Conservation (phyloP, 2,797 vertebrate genomes). For the Glossophaga mutica region DNA sequence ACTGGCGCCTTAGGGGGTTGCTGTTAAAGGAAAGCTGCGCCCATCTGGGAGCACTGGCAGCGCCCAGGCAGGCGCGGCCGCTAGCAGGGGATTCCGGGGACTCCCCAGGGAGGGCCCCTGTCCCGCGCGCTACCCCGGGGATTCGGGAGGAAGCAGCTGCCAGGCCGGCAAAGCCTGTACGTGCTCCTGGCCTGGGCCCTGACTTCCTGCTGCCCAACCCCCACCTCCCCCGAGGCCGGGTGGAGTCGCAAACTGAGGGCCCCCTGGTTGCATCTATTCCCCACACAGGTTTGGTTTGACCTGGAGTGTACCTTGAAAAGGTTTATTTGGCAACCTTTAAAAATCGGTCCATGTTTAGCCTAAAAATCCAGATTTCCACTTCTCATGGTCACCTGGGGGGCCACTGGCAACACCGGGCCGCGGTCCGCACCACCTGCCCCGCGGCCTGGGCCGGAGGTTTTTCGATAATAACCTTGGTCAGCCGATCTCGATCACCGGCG, state of each 20-base stretch:
- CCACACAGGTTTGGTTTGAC: neutral
- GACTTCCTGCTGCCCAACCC: neutral
- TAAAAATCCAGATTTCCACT: neutral
- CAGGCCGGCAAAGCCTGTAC: neutral
- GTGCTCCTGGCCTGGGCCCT: neutral
- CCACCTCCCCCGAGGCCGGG: neutral
- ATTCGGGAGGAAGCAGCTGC: conserved; percentile 48
- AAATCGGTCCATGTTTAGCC: neutral
- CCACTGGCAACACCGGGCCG: neutral
- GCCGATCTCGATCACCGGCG: fast-evolving
- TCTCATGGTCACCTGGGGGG: neutral
- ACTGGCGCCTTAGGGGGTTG: neutral
- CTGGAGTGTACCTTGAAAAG: neutral
- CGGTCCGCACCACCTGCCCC: neutral
- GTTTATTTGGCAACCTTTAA: neutral
- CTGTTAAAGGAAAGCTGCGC: neutral
- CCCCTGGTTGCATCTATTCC: neutral
- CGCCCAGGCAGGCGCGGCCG: neutral
- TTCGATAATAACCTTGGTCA: neutral
- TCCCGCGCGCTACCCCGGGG: neutral
- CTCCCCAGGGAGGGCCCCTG: neutral
- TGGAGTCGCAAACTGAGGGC: neutral
- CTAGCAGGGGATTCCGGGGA: neutral
- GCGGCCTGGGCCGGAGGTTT: neutral
- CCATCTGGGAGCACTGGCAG: neutral